A percentile compares a stretch with the other conserved stretches of the same genome.
Evolutionary conservation across 2,113 vertebrate species (phyloP).

Genomic region (Sturnus vulgaris): DNA sequence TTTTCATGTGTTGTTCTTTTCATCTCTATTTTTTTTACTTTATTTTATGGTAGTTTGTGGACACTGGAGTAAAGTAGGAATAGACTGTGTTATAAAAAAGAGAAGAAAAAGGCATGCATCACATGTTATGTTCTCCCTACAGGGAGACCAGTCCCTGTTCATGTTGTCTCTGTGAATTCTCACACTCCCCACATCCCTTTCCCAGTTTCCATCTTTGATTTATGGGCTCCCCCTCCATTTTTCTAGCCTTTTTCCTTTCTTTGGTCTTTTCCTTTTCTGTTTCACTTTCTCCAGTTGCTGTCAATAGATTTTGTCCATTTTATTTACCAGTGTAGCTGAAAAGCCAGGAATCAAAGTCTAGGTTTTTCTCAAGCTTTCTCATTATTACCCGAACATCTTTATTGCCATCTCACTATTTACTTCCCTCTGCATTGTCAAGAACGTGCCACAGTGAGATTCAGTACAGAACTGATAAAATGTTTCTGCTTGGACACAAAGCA

Average conservation of each 20-base stretch:
- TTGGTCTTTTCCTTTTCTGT: not conserved
- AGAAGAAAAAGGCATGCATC: not conserved
- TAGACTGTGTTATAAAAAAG: not conserved
- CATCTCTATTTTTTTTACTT: not conserved
- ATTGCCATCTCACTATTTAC: not conserved
- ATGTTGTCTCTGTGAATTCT: fast-evolving
- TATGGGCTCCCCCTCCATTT: not conserved
- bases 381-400: not conserved
- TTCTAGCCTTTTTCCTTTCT: not conserved
- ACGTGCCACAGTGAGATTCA: not conserved
- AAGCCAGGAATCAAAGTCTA: not conserved
- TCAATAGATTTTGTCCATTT: not conserved
- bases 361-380: not conserved
- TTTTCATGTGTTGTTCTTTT: not conserved
- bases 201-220: not conserved
- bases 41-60: not conserved
- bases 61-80: not conserved
- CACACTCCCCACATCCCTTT: not conserved
- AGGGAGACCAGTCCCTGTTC: not conserved
- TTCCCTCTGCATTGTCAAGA: not conserved
- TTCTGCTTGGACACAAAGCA: not conserved
- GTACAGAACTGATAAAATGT: not conserved
- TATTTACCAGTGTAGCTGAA: not conserved
- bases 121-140: not conserved
- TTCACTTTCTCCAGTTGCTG: not conserved